These are phyloP conservation scores for Anoplius nigerrimus DNA, from an alignment of 2,888 invertebrate species.

Conservation along the genomic window DNA sequence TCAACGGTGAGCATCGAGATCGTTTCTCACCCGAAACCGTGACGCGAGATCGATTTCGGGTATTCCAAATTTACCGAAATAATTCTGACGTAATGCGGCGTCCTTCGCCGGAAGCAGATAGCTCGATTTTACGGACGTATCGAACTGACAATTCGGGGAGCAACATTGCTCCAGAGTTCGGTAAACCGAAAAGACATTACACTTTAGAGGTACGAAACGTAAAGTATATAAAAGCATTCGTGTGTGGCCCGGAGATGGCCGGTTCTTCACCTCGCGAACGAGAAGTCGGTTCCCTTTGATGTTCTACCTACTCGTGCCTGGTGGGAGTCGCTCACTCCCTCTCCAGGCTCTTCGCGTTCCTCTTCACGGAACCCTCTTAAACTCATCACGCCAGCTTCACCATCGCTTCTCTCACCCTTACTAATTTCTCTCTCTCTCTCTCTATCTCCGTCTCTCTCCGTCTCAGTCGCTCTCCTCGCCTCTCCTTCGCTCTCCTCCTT, in stretches of 20 bases:
- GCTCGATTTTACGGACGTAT: too few relatives aligned
- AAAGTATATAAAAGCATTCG: slow-evolving; percentile 74
- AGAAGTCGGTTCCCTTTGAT: slow-evolving; percentile 75
- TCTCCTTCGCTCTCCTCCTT: background rate
- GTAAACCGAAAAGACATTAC: slow-evolving; percentile 62
- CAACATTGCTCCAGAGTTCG: slow-evolving; percentile 28
- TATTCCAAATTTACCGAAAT: too few relatives aligned
- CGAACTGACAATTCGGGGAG: background rate
- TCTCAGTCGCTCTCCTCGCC: slow-evolving; percentile 2
- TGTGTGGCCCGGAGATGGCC: slow-evolving; percentile 75
- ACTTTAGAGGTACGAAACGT: slow-evolving; percentile 66
- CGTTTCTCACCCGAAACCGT: too few relatives aligned
- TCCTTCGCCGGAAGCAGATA: too few relatives aligned
- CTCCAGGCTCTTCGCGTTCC: slow-evolving; percentile 18
- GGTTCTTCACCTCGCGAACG: slow-evolving; percentile 75
- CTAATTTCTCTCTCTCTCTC: background rate
- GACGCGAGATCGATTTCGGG: too few relatives aligned
- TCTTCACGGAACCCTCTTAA: too few relatives aligned
- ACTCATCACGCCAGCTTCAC: slow-evolving; percentile 1
- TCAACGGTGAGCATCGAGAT: too few relatives aligned
- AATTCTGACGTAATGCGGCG: too few relatives aligned
- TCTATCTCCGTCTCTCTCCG: too few relatives aligned
- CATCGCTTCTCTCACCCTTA: background rate
- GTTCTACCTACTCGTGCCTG: slow-evolving; percentile 67
- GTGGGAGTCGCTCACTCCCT: slow-evolving; percentile 57